These are phyloP conservation scores for Parasteatoda lunata DNA, from an alignment of 2,888 invertebrate species.

Conservation along the genomic window DNA sequence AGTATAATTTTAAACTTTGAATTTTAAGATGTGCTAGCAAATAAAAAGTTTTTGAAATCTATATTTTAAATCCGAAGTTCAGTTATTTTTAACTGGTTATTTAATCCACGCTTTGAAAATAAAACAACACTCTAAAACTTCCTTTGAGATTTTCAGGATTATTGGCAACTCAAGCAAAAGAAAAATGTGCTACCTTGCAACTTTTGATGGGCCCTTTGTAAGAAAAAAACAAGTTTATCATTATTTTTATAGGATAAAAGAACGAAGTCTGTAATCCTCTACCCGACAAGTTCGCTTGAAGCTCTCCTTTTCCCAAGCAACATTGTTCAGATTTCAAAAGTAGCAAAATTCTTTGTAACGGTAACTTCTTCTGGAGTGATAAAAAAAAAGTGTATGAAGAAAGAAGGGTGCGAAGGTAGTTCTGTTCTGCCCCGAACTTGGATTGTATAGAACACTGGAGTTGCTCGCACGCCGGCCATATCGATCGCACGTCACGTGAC, in stretches of 20 bases:
- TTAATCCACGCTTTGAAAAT: too few relatives aligned
- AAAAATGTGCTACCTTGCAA: too few relatives aligned
- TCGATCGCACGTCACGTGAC: slow-evolving; percentile 56
- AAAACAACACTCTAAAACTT: too few relatives aligned
- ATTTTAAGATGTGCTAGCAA: too few relatives aligned
- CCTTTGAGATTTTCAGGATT: too few relatives aligned
- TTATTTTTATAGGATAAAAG: neutral
- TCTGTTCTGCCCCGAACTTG: neutral
- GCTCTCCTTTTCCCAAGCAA: slow-evolving; percentile 16
- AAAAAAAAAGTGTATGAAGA: neutral
- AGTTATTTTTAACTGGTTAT: too few relatives aligned
- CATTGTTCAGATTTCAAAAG: slow-evolving; percentile 35
- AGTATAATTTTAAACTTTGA: too few relatives aligned
- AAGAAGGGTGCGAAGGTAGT: slow-evolving; percentile 17
- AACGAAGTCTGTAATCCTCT: slow-evolving; percentile 39
- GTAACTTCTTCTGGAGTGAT: neutral
- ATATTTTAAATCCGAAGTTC: too few relatives aligned
- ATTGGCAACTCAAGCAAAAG: too few relatives aligned
- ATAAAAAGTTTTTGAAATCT: too few relatives aligned
- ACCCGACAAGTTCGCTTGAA: slow-evolving; percentile 40
- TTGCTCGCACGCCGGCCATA: slow-evolving; percentile 39
- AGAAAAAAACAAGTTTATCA: neutral
- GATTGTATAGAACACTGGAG: slow-evolving; percentile 1
- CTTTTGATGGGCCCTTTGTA: too few relatives aligned
- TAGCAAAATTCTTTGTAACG: slow-evolving; percentile 30